These are phyloP conservation scores for Spermophilus dauricus DNA, from an alignment of 2,113 vertebrate genomes.

Conservation along the genomic window DNA sequence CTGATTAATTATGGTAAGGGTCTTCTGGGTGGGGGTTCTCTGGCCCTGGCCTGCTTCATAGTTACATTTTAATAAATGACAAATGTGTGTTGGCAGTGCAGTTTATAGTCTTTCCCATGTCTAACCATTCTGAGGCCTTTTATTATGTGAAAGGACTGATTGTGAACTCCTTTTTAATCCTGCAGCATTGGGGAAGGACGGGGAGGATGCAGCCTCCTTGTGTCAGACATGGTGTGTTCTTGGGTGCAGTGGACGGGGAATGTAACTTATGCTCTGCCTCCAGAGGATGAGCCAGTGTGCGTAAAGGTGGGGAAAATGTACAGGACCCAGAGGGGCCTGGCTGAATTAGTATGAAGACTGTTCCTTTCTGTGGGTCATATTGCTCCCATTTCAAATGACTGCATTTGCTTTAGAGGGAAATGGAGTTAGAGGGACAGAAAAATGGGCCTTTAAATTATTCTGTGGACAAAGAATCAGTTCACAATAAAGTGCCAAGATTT, in stretches of 20 bases:
- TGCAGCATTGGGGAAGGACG: background rate
- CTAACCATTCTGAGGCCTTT: background rate
- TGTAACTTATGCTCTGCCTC: background rate
- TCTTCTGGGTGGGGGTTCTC: too few species aligned
- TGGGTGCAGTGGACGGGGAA: background rate
- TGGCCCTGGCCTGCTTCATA: too few species aligned
- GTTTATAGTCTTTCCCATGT: background rate
- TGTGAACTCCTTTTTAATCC: background rate
- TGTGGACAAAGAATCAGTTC: background rate
- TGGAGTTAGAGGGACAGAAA: background rate
- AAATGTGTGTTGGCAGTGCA: background rate
- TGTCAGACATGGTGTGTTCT: background rate
- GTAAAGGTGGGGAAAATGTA: background rate
- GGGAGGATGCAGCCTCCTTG: background rate
- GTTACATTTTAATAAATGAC: constrained; percentile 5
- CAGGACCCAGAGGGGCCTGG: background rate
- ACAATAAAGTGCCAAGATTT: background rate
- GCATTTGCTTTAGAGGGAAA: background rate
- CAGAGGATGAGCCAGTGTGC: background rate
- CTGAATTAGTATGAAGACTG: background rate
- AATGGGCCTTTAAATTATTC: background rate
- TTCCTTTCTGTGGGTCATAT: background rate
- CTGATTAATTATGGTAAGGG: too few species aligned
- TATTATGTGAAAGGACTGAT: background rate
- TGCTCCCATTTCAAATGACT: background rate